phyloP scores from a whole-genome alignment of 2,888 invertebrate species.

The Coelogynopora nodosa region DNA sequence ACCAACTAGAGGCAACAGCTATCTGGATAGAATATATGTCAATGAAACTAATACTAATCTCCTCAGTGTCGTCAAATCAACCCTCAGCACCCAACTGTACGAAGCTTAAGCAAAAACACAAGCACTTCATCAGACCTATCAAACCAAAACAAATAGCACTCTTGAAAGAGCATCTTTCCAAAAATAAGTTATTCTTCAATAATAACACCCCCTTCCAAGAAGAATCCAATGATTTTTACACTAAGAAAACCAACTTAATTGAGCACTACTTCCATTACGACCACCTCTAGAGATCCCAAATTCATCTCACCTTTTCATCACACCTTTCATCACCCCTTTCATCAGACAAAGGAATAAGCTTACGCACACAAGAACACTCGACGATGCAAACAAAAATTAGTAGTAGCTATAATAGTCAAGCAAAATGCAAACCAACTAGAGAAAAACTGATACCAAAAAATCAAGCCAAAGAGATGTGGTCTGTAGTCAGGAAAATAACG shows the following conservation, averaged over 20 bases:
- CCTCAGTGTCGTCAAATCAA: not conserved
- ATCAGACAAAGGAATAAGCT: not conserved
- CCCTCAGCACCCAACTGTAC: not conserved
- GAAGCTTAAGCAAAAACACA: not conserved
- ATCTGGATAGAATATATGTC: slow-evolving; percentile 16
- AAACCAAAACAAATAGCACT: not conserved
- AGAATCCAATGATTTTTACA: not conserved
- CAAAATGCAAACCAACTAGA: no score
- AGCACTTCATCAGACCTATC: not conserved
- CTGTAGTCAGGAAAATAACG: no score
- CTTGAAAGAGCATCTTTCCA: not conserved
- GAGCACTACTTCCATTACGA: not conserved
- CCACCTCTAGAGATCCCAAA: not conserved
- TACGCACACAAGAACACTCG: not conserved
- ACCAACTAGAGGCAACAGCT: not conserved
- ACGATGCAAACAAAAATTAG: no score
- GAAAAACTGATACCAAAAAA: not conserved
- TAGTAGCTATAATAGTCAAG: no score
- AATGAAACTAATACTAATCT: slow-evolving; percentile 7
- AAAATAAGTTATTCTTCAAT: not conserved
- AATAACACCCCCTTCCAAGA: not conserved
- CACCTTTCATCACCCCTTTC: not conserved
- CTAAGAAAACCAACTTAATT: not conserved
- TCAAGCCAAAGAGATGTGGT: no score
- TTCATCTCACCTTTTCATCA: not conserved